Evolutionary conservation across 2,888 invertebrate species (phyloP), one percentile per base, ranked within the genome.

Genomic region (Machimus atricapillus): DNA sequence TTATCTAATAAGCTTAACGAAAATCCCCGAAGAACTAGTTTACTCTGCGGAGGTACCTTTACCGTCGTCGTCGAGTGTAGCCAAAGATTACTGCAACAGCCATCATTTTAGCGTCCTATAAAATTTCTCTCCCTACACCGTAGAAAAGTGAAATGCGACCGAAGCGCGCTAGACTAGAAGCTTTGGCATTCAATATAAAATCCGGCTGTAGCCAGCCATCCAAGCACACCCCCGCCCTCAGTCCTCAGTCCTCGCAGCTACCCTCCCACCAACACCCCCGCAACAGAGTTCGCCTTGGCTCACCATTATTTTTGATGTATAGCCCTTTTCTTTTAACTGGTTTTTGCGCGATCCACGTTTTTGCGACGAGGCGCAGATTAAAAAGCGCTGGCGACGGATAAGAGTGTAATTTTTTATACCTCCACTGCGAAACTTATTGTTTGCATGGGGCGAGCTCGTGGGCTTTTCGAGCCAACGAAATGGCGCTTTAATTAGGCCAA

Each of bases 1-100:
- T 76, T 76, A 76, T 76, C 76, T 76, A 76, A 76, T 76, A 76
- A 76, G 76, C 76, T 76, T 76, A 76, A 76, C 37, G 76, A 31
- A 76, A 76, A 76, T 76, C 37, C 76, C 76, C 34, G 7, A 76
- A 34, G 76, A 76, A 76, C 76, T 66, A 66, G 66, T 66, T 66
- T 66, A 66, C 23, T 66, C 66, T 66, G 19, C n/a, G 66, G 19
- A 12, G 66, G 12, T 23, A 14, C 4, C 66, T 27, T 66, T 23
- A 14, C 4, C 66, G 66, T 66, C 27, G 66, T 66, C 27, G 27
- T 66, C 27, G 66, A 66, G 66, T 66, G 66, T 66, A 66, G 27
- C 23, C 66, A 27, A 66, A 66, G 66, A 66, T 66, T 66, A 66
- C 66, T 66, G 66, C 66, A 66, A 66, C 66, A 66, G 66, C 66